Percentiles rank a stretch among this genome's conserved stretches.
These are phyloP conservation scores for Tupiocoris notatus DNA, from an alignment of 2,888 invertebrate species.

Conservation along the genomic window DNA sequence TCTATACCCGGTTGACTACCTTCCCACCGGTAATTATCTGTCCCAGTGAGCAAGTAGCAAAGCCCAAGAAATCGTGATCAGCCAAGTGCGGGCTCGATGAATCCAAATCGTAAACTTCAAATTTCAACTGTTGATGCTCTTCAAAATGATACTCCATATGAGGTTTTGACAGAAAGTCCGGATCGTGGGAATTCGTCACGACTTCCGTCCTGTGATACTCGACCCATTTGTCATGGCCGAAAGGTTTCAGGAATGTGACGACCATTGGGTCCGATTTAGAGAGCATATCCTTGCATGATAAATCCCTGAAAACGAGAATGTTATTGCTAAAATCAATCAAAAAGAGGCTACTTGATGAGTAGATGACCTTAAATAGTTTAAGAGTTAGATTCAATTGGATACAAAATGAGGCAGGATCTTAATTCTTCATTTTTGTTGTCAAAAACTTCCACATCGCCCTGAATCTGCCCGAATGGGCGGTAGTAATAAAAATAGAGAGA, in stretches of 20 bases:
- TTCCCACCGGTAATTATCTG: slow-evolving; percentile 47
- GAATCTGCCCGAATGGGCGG: too few species aligned
- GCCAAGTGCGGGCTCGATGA: slow-evolving; percentile 51
- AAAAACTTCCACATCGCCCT: too few species aligned
- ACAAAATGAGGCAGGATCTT: too few species aligned
- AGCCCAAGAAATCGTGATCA: slow-evolving; percentile 58
- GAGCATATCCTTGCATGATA: slow-evolving; percentile 57
- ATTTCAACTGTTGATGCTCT: slow-evolving; percentile 59
- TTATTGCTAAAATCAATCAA: background rate
- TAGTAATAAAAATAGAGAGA: too few species aligned
- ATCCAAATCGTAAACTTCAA: slow-evolving; percentile 57
- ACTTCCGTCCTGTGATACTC: slow-evolving; percentile 56
- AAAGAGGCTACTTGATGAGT: background rate
- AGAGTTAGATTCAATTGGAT: too few species aligned
- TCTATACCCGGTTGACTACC: slow-evolving; percentile 44
- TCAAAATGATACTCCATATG: slow-evolving; percentile 60
- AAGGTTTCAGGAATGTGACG: slow-evolving; percentile 54
- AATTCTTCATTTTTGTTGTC: too few species aligned
- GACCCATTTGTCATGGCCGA: slow-evolving; percentile 53
- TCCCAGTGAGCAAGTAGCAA: slow-evolving; percentile 44
- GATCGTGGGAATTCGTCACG: slow-evolving; percentile 56
- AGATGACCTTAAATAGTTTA: too few species aligned
- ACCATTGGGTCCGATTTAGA: slow-evolving; percentile 62
- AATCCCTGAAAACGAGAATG: slow-evolving; percentile 53
- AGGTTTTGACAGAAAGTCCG: slow-evolving; percentile 58